These are phyloP conservation scores for Vireo griseus DNA, from an alignment of 2,797 vertebrate genomes.

Conservation along the genomic window DNA sequence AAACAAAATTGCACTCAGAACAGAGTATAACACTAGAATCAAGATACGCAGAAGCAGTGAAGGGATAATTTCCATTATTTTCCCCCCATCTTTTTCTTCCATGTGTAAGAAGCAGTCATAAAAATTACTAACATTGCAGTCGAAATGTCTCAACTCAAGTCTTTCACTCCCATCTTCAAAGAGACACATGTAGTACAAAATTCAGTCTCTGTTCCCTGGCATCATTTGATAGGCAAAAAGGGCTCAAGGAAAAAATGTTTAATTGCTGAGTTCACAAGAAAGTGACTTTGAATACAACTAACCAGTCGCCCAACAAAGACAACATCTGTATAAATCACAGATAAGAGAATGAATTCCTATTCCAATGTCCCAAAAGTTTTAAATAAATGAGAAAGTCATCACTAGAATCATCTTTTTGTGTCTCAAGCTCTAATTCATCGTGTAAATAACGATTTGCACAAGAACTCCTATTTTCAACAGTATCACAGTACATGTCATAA, in stretches of 20 bases:
- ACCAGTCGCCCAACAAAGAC: background rate
- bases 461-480: background rate
- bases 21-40: background rate
- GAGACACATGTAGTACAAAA: background rate
- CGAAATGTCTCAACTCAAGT: background rate
- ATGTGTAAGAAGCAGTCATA: background rate
- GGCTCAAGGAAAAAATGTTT: background rate
- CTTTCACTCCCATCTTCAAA: background rate
- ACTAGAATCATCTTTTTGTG: background rate
- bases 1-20: background rate
- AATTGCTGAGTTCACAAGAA: background rate
- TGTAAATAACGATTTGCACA: background rate
- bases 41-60: background rate
- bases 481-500: background rate
- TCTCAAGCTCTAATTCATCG: background rate
- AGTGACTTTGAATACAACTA: background rate
- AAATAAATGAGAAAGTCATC: background rate
- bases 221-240: background rate
- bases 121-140: background rate
- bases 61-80: background rate
- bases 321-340: background rate
- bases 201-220: background rate
- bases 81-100: background rate
- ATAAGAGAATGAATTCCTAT: background rate
- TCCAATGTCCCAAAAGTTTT: background rate